Conservation (phyloP, 2,888 invertebrate genomes). For the Zhuqinia jingwanae region DNA sequence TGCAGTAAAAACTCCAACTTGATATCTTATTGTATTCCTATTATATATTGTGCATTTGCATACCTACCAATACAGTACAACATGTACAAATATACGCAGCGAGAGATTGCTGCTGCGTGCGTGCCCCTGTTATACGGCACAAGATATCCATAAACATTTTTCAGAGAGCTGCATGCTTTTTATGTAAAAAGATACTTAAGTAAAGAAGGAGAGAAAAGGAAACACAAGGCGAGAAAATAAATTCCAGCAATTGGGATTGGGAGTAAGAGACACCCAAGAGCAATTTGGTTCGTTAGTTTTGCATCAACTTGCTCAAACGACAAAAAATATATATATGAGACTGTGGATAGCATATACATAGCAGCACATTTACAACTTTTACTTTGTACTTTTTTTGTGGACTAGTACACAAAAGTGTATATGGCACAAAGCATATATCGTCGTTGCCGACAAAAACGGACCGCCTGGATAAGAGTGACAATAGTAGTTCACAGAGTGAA, state of each 20-base stretch:
- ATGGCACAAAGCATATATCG: too few species aligned
- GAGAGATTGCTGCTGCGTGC: too few species aligned
- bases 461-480: too few species aligned
- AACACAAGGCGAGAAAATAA: conserved; percentile 1
- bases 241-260: conserved; percentile 43
- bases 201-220: neutral
- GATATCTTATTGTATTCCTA: neutral
- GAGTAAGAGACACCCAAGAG: conserved; percentile 44
- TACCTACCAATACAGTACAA: too few species aligned
- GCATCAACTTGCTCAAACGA: conserved; percentile 38
- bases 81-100: too few species aligned
- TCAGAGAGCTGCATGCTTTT: neutral
- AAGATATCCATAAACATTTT: too few species aligned
- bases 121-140: too few species aligned
- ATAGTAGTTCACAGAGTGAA: too few species aligned
- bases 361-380: conserved; percentile 32
- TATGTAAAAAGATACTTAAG: neutral
- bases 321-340: conserved; percentile 22
- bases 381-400: neutral
- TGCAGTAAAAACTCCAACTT: neutral
- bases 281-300: conserved; percentile 49
- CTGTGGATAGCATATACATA: neutral
- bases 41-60: too few species aligned
- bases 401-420: neutral
- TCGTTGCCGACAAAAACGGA: too few species aligned